Conservation (phyloP, 2,888 invertebrate genomes). For the Caenorhabditis sp. region DNA sequence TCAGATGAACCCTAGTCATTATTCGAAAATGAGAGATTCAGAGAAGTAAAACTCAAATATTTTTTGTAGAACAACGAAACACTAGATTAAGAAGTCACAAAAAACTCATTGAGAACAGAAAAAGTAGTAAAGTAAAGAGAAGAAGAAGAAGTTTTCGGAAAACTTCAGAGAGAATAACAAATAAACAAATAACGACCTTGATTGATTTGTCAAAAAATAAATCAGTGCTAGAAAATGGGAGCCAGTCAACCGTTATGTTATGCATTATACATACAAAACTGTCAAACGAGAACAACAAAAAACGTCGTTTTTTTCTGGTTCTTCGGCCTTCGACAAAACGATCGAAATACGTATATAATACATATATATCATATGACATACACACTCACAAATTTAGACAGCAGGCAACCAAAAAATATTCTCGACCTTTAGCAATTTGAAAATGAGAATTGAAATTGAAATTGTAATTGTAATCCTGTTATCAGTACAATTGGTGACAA, state of each 20-base stretch:
- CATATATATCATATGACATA: not conserved
- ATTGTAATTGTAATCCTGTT: not conserved
- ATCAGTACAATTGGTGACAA: not conserved
- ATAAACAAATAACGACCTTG: not conserved
- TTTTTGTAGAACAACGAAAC: too few relatives aligned
- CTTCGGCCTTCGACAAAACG: not conserved
- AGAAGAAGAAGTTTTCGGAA: not conserved
- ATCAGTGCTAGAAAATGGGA: not conserved
- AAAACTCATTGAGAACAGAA: not conserved
- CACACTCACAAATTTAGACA: not conserved
- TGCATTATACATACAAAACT: not conserved
- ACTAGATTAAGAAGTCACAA: too few relatives aligned
- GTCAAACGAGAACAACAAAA: not conserved
- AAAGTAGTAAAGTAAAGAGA: not conserved
- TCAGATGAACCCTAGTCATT: too few relatives aligned
- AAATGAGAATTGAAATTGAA: too few relatives aligned
- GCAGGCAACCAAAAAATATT: not conserved
- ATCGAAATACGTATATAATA: not conserved
- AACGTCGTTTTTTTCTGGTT: not conserved
- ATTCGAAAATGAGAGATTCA: too few relatives aligned
- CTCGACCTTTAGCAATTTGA: not conserved
- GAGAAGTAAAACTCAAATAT: too few relatives aligned
- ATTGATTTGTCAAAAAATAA: not conserved
- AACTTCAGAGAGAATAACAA: not conserved
- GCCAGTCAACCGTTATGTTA: not conserved